Evolutionary conservation across 2,888 invertebrate species (phyloP).

Genomic region (Caenorhabditis uteleia): DNA sequence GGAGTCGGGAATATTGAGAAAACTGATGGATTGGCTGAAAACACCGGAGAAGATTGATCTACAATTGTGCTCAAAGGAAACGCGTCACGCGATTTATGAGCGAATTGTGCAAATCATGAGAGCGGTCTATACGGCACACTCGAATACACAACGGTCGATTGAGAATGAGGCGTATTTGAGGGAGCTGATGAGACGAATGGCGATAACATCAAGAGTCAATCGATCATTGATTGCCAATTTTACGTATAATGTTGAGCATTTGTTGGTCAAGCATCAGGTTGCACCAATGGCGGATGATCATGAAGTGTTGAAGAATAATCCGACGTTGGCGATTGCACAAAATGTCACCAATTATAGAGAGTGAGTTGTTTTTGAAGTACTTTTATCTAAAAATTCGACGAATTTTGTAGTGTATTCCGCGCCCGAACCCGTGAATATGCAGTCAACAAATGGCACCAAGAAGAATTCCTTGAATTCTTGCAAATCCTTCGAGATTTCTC

Average conservation of each 20-base stretch:
- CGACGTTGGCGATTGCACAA: neutral
- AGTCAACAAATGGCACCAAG: slow-evolving; percentile 3
- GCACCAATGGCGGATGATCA: slow-evolving; percentile 1
- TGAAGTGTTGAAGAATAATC: slow-evolving; percentile 7
- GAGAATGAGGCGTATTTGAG: slow-evolving; percentile 13
- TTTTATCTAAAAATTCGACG: too few species aligned
- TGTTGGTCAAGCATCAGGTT: slow-evolving; percentile 18
- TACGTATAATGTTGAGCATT: slow-evolving; percentile 15
- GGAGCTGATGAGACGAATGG: slow-evolving; percentile 19
- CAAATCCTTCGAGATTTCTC: slow-evolving; percentile 16
- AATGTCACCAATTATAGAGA: neutral
- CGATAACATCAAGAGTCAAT: slow-evolving; percentile 13
- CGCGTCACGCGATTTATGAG: slow-evolving; percentile 34
- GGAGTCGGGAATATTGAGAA: slow-evolving; percentile 3
- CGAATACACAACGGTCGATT: slow-evolving; percentile 11
- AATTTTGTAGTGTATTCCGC: too few species aligned
- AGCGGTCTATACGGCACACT: slow-evolving; percentile 8
- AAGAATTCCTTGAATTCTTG: slow-evolving; percentile 9
- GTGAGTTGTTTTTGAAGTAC: too few species aligned
- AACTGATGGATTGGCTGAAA: slow-evolving; percentile 10
- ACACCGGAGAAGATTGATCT: slow-evolving; percentile 17
- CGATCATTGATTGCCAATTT: slow-evolving; percentile 10
- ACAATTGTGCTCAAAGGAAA: slow-evolving; percentile 13
- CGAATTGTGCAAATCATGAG: slow-evolving; percentile 30
- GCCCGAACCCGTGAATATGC: neutral